phyloP scores from a whole-genome alignment of 2,113 vertebrate species.

The Oophaga pumilio region DNA sequence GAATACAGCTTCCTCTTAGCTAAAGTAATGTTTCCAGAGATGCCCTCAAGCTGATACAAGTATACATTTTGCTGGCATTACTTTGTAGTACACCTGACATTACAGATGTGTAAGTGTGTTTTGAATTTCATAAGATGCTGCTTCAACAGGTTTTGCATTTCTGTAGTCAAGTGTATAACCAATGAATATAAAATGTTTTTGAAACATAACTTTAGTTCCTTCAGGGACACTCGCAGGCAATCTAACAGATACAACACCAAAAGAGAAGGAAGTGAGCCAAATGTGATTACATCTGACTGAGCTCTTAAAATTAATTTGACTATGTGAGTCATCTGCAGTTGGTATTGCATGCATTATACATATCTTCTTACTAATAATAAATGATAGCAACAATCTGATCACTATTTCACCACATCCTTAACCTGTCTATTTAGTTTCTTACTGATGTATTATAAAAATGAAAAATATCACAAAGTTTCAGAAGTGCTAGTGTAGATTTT shows the following conservation, averaged over 20 bases:
- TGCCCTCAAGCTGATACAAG: slow-evolving; percentile 40
- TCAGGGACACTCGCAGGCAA: slow-evolving; percentile 41
- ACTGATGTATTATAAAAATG: not conserved
- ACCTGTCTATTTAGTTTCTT: not conserved
- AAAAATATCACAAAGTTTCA: not conserved
- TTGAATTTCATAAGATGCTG: slow-evolving; percentile 54
- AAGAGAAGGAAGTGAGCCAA: slow-evolving; percentile 41
- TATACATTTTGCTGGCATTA: slow-evolving; percentile 31
- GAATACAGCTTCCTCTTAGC: slow-evolving; percentile 7
- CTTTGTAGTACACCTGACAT: slow-evolving; percentile 42
- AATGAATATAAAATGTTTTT: slow-evolving; percentile 55
- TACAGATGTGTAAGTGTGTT: slow-evolving; percentile 43
- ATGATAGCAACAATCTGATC: not conserved
- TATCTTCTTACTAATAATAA: slow-evolving; percentile 26
- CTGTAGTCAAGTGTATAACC: slow-evolving; percentile 53
- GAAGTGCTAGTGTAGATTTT: not conserved
- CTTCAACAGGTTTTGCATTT: slow-evolving; percentile 56
- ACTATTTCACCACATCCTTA: not conserved
- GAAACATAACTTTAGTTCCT: slow-evolving; percentile 43
- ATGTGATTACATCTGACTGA: slow-evolving; percentile 47
- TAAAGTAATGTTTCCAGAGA: slow-evolving; percentile 27
- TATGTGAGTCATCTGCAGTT: slow-evolving; percentile 14
- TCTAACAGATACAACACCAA: slow-evolving; percentile 32
- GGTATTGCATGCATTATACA: slow-evolving; percentile 17
- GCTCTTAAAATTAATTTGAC: slow-evolving; percentile 45